Evolutionary conservation across 2,113 vertebrate genomes (phyloP).

Genomic region (Hyperoodon ampullatus): DNA sequence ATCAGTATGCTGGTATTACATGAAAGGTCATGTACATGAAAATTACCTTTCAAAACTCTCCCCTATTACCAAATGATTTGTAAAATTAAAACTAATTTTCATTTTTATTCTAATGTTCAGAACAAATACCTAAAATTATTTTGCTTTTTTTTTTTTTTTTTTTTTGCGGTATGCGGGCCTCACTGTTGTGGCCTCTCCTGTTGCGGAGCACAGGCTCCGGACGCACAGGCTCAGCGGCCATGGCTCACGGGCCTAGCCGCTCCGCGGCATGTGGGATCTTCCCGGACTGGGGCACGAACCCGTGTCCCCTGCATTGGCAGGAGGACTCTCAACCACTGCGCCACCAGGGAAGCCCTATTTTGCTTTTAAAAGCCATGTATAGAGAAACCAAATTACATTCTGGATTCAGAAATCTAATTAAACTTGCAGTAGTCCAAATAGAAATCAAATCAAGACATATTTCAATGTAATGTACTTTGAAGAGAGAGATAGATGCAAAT

Average conservation of each 20-base stretch:
- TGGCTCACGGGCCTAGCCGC: too few relatives aligned
- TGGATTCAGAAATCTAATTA: conserved; percentile 17
- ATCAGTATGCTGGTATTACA: not conserved
- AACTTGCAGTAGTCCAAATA: not conserved
- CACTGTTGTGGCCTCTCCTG: too few relatives aligned
- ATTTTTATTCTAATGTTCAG: not conserved
- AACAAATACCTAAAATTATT: not conserved
- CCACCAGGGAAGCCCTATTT: not conserved
- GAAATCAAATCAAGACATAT: not conserved
- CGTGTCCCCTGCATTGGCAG: too few relatives aligned
- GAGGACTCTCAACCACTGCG: too few relatives aligned
- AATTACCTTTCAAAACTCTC: not conserved
- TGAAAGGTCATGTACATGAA: not conserved
- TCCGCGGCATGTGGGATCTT: too few relatives aligned
- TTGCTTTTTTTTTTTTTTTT: not conserved
- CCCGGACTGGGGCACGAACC: too few relatives aligned
- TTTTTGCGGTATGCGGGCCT: too few relatives aligned
- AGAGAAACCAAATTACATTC: not conserved
- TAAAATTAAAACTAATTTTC: not conserved
- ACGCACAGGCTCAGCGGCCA: too few relatives aligned
- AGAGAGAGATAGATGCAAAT: not conserved
- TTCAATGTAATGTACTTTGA: not conserved
- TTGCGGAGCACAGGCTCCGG: too few relatives aligned
- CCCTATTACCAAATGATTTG: not conserved
- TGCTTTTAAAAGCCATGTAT: not conserved